Evolutionary conservation across 2,113 vertebrate species (phyloP), one percentile per base, ranked within the genome.

Genomic region (Trematomus loennbergii): DNA sequence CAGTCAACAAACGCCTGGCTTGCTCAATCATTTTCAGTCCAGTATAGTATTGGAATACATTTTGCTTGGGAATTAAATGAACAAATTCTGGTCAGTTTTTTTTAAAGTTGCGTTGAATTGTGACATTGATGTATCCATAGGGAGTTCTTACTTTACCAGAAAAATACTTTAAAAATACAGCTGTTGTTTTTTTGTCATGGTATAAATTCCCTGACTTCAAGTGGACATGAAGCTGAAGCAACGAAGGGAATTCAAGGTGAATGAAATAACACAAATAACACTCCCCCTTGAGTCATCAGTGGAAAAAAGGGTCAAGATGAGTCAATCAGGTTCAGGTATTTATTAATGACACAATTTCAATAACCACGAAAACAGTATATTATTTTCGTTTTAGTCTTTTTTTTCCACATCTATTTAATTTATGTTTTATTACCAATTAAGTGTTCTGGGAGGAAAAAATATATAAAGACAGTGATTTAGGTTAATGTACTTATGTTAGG

Each of bases 1-100:
- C 59, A 75, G 79, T 86, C 60, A 88, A 88, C 88, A 87, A 79
- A 82, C n/a, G 12, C 20, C 17, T 49, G n/a, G 67, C 72, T 80
- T 62, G 64, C 16, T 78, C 49, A 60, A 55, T 12, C 53, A 9
- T 16, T 73, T 83, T 81, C 50, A 40, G 55, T 22, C n/a, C 0
- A 66, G 59, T 52, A 50, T 49, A 58, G 50, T 11, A 7, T 5
- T 17, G 5, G 0, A 25, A 54, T 53, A 3, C 4, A 4, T 43
- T 75, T 63, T 54, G 8, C 25, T 62, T 72, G 25, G 15, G 36
- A 46, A 22, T 60, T 6, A 72, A 72, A 49, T 15, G 1, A 46
- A 18, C 18, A 18, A 61, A 72, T 67, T 57, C 25, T 52, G 20
- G 9, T 64, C 13, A 1, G 5, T 63, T 17, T 10, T 40, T 17